Evolutionary conservation across 2,888 invertebrate species (phyloP).

Genomic region (Mythimna vitellina): DNA sequence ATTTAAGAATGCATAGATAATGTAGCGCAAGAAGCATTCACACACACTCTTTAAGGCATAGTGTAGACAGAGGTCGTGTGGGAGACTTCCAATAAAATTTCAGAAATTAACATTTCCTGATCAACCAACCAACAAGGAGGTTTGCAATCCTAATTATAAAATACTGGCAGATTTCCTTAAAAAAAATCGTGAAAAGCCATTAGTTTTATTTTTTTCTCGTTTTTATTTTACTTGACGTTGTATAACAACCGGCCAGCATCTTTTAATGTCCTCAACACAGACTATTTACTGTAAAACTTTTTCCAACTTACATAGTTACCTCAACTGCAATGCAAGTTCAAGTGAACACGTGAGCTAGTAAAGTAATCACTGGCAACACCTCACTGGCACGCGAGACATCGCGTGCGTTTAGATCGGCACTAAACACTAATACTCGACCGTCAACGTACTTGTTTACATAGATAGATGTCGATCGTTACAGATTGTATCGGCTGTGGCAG

Average conservation of each 20-base stretch:
- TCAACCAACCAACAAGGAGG: neutral
- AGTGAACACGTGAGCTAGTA: conserved; percentile 18
- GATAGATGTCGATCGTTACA: conserved; percentile 46
- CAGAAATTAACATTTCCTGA: too few species aligned
- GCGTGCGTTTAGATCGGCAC: conserved; percentile 55
- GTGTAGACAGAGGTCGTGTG: neutral
- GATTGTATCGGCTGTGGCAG: conserved; percentile 36
- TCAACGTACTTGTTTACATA: conserved; percentile 60
- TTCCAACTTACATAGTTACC: conserved; percentile 22
- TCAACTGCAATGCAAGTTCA: conserved; percentile 18
- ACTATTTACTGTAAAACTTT: neutral
- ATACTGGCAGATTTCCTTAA: neutral
- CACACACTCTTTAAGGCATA: neutral
- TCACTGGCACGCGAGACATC: conserved; percentile 51
- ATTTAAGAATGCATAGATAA: accelerated
- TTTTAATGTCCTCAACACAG: neutral
- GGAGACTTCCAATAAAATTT: too few species aligned
- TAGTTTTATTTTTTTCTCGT: neutral
- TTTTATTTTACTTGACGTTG: neutral
- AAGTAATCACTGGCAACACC: conserved; percentile 43
- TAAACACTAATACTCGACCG: conserved; percentile 60
- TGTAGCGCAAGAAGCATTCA: too few species aligned
- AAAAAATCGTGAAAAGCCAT: neutral
- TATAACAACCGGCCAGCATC: neutral
- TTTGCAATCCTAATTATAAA: too few species aligned